Evolutionary conservation across 2,113 vertebrate species (phyloP), one percentile per base, ranked within the genome.

Genomic region (Hippopotamus amphibius): DNA sequence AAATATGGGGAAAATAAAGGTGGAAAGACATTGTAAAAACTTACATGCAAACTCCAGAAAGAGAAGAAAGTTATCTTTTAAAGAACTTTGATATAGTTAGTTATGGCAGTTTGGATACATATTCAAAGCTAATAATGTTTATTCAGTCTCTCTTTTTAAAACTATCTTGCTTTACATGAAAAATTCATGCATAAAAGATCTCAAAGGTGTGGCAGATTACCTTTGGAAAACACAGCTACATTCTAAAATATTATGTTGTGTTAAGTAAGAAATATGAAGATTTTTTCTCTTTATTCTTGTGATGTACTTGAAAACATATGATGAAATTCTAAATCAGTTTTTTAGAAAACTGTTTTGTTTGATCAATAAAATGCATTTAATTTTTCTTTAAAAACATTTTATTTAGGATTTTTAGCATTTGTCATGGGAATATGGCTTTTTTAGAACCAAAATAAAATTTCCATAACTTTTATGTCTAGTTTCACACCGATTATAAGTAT

Each of bases 361-460:
- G 30, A 76, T 88, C 21, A 94, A 63, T 84, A 93, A 93, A 65
- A 61, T 61, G 1, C 28, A 71, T 92, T 43, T 69, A 65, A 53
- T 66, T 81, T 95, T 69, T 81, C 48, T 84, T 94, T 72, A 22
- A 79, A 92, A 96, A 69, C 68, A 57, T 89, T 95, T 93, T 59
- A 55, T 59, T 94, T 91, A 53, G 50, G 4, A 63, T n/a, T 89
- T 96, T 91, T 59, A 69, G 9, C 14, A 46, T 72, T 93, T 88
- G 48, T 66, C 30, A 77, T 57, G 41, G 30, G 1, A 92, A 30
- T 90, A 55, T 72, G 14, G 26, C 65, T 68, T 66, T 91, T 90
- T 93, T 22, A 33, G 22, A 95, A 88, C 28, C 17, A 93, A 71
- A 68, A 50, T 91, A 79, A 92, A 83, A 61, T 88, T 93, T 88